Percentiles rank a stretch among this genome's conserved stretches.
phyloP scores from a whole-genome alignment of 2,888 invertebrate genomes.

The Netelia fuscicornis region DNA sequence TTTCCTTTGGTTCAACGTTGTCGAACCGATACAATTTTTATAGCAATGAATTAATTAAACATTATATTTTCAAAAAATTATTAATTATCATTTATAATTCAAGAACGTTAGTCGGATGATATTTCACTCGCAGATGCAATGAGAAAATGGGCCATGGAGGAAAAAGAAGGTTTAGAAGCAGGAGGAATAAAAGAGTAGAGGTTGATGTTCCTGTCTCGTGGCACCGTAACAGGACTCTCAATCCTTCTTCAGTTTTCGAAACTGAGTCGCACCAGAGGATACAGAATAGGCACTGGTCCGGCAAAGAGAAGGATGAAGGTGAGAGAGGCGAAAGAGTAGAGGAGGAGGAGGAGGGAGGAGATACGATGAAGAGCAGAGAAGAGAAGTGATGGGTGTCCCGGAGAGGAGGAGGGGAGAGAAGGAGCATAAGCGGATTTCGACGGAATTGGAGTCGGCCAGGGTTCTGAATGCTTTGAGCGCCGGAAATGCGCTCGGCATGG shows the following conservation, averaged over 20 bases:
- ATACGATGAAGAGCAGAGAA: constrained; percentile 15
- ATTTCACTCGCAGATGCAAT: no score
- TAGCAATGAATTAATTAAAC: no score
- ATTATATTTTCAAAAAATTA: no score
- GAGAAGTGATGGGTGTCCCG: constrained; percentile 52
- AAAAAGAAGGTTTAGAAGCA: background rate
- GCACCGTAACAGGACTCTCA: constrained; percentile 44
- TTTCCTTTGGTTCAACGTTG: background rate
- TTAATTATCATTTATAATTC: no score
- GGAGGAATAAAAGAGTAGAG: constrained; percentile 28
- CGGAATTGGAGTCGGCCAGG: constrained; percentile 79
- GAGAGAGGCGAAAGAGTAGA: background rate
- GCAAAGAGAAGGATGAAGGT: constrained; percentile 30
- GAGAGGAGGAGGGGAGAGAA: constrained; percentile 57
- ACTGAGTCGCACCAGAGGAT: constrained; percentile 36
- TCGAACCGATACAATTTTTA: no score
- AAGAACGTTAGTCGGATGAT: no score
- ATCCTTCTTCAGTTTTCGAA: constrained; percentile 50
- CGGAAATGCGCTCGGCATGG: constrained; percentile 31
- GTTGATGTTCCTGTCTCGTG: constrained; percentile 28
- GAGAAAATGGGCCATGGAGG: no score
- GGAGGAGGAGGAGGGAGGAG: background rate
- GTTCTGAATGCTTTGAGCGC: constrained; percentile 77
- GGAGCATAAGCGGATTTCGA: constrained; percentile 81
- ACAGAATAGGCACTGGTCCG: constrained; percentile 32